phyloP scores from a whole-genome alignment of 2,113 vertebrate genomes.

The Nothobranchius furzeri region DNA sequence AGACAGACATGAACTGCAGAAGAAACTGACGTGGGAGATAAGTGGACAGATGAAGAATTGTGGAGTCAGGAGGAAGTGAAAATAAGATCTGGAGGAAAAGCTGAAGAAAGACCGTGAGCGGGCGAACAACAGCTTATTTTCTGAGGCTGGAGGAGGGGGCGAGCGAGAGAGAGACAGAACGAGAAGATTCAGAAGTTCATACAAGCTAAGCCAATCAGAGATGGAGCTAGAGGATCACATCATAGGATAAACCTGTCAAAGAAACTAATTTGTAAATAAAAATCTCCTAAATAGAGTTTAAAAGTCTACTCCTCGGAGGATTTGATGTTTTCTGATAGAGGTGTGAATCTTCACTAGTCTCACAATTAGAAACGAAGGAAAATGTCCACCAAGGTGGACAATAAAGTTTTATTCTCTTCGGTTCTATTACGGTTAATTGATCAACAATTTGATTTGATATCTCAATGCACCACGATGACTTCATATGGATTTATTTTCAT shows the following conservation, averaged over 20 bases:
- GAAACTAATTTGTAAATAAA: neutral
- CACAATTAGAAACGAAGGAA: too few relatives aligned
- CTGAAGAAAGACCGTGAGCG: neutral
- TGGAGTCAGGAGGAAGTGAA: conserved; percentile 11
- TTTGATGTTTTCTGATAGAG: too few relatives aligned
- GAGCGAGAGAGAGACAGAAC: too few relatives aligned
- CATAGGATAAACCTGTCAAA: neutral
- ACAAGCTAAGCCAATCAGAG: neutral
- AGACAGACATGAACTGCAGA: conserved; percentile 1
- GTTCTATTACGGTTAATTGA: too few relatives aligned
- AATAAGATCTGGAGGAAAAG: conserved; percentile 1
- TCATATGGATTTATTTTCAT: too few relatives aligned
- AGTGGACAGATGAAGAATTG: conserved; percentile 7
- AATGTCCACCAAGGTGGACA: too few relatives aligned
- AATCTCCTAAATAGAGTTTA: neutral
- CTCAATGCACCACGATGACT: too few relatives aligned
- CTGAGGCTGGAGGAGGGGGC: neutral
- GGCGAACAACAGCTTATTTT: neutral
- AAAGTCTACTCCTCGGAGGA: too few relatives aligned
- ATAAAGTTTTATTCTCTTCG: too few relatives aligned
- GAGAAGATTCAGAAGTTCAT: neutral
- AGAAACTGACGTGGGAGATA: neutral
- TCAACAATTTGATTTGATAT: too few relatives aligned
- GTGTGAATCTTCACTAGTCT: too few relatives aligned
- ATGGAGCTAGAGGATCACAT: neutral